Percentiles rank a stretch among this genome's conserved stretches.
Evolutionary conservation across 2,797 vertebrate genomes (phyloP).

Genomic region (Sebastiscus tertius): DNA sequence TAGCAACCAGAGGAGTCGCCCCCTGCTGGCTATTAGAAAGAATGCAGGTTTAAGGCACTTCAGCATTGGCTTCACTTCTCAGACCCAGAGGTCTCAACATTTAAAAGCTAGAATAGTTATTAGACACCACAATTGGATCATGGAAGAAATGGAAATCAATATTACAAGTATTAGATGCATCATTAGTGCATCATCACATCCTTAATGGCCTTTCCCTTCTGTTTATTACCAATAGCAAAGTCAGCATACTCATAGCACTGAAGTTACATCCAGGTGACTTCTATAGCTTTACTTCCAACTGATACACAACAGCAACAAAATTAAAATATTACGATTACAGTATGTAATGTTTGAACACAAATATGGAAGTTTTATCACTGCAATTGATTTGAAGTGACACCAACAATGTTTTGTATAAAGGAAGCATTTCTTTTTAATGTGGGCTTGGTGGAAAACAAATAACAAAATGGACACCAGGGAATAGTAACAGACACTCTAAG

Average conservation of each 20-base stretch:
- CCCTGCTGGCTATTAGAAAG: no score
- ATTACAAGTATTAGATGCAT: background rate
- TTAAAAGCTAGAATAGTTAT: background rate
- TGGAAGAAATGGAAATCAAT: background rate
- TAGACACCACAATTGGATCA: background rate
- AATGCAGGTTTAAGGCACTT: no score
- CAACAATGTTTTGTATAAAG: background rate
- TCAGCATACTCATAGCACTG: background rate
- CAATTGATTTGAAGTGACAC: background rate
- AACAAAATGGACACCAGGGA: background rate
- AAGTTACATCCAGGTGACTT: background rate
- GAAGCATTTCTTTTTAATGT: background rate
- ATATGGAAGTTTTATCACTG: background rate
- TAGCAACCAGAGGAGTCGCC: no score
- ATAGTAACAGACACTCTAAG: background rate
- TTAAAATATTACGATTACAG: background rate
- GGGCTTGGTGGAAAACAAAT: background rate
- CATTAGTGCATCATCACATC: background rate
- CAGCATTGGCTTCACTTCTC: no score
- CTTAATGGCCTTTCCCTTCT: background rate
- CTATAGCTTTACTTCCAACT: background rate
- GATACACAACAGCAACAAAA: background rate
- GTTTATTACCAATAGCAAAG: background rate
- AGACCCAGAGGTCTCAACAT: background rate
- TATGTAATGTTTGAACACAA: background rate